Evolutionary conservation across 2,888 invertebrate genomes (phyloP).

Genomic region (Dynastes maya): DNA sequence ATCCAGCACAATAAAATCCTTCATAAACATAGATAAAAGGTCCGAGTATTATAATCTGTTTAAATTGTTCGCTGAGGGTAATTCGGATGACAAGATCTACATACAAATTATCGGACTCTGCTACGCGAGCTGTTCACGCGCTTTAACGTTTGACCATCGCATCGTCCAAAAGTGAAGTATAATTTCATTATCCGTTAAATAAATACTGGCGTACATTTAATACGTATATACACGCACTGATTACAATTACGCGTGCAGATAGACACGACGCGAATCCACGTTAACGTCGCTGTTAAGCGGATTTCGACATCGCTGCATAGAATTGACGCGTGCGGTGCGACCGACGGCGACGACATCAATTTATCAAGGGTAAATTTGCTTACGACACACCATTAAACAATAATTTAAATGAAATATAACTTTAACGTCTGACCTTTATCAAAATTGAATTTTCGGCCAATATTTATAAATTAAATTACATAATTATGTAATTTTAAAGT

Average conservation of each 20-base stretch:
- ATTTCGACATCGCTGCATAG: conserved; percentile 10
- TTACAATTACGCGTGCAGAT: background rate
- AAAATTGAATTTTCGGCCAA: background rate
- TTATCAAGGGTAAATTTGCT: conserved; percentile 41
- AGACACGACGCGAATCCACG: background rate
- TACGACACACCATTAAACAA: conserved; percentile 29
- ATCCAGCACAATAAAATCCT: too few relatives aligned
- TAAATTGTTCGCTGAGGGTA: too few relatives aligned
- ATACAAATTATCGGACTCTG: too few relatives aligned
- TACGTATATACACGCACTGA: background rate
- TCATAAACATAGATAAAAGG: too few relatives aligned
- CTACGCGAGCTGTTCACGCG: too few relatives aligned
- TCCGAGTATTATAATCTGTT: too few relatives aligned
- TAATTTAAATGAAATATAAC: conserved; percentile 26
- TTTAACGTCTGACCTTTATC: conserved; percentile 11
- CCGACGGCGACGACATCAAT: conserved; percentile 29
- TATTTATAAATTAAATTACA: background rate
- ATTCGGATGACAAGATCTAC: too few relatives aligned
- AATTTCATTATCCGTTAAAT: conserved; percentile 24
- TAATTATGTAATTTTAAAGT: too few relatives aligned
- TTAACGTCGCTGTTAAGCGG: background rate
- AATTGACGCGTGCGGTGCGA: conserved; percentile 24
- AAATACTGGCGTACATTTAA: background rate
- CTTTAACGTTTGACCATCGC: too few relatives aligned
- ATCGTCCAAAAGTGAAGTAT: conserved; percentile 1